Evolutionary conservation across 1,140 invertebrate genomes (phyloP).

Genomic region (Brachionus sp.): DNA sequence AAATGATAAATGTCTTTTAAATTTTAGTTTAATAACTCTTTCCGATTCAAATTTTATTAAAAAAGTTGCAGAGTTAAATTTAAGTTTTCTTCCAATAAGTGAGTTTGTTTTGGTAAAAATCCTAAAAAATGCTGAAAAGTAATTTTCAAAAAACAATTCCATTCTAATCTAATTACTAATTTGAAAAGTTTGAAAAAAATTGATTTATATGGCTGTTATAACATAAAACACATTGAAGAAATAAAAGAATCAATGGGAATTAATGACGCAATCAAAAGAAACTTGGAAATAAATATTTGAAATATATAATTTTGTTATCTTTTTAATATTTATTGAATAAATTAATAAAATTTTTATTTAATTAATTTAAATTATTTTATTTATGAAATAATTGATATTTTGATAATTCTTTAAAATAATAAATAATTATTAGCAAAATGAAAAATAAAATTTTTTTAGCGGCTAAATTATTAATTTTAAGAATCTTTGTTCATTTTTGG

Average conservation of each 20-base stretch:
- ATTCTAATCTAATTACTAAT: no score
- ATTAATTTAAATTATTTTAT: background rate
- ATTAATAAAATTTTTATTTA: background rate
- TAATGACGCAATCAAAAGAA: background rate
- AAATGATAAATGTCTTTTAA: background rate
- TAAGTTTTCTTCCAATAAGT: constrained; percentile 24
- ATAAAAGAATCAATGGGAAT: background rate
- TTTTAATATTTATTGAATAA: background rate
- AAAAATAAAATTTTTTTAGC: background rate
- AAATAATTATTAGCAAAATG: background rate
- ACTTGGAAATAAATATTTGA: constrained; percentile 23
- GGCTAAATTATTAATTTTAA: background rate
- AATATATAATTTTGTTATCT: background rate
- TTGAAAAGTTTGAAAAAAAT: background rate
- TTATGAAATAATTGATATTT: background rate
- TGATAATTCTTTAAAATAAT: background rate
- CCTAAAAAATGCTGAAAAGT: constrained; percentile 25
- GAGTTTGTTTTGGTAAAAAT: constrained; percentile 22
- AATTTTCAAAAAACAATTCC: no score
- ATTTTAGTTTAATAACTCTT: constrained; percentile 2
- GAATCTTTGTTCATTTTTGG: constrained; percentile 17
- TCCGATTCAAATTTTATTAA: constrained; percentile 11
- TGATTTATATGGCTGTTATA: constrained; percentile 31
- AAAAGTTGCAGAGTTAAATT: constrained; percentile 13
- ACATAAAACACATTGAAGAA: background rate